Evolutionary conservation across 1,140 invertebrate species (phyloP), one percentile per base, ranked within the genome.

Genomic region (Wiebesia pumilae): DNA sequence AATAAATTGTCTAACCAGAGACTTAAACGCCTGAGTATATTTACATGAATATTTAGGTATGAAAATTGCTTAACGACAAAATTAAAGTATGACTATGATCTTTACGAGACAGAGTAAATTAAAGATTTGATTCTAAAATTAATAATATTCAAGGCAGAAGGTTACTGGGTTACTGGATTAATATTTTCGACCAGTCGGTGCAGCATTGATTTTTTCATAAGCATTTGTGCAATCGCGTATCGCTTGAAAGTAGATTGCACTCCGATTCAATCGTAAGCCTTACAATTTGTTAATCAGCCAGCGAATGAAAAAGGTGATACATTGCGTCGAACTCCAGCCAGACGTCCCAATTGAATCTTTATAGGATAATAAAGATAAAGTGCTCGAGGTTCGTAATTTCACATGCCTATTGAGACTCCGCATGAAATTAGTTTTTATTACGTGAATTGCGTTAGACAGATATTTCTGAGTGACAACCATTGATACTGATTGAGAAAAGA

Each of bases 361-460:
- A 38, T 71, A 71, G 69, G 33, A 38, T 38, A 38, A 71, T 71
- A 71, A 71, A 71, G 35, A 71, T 71, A 71, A 71, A 38, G 19
- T 38, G 35, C 4, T 38, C 19, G 33, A 14, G 33, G 33, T 38
- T 71, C 16, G 69, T 24, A 71, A 71, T 12, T 71, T 38, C 33
- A 7, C 69, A 3, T 38, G 9, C 4, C 35, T 10, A 71, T 71
- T 38, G 3, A 35, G 9, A 35, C 30, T 69, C 12, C 30, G 51
- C 51, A 54, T 2, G 51, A 9, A 9, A 14, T 7, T 14, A 16
- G 30, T 69, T 14, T 33, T 69, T 33, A 69, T 35, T 16, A 30
- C 67, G n/a, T 30, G 24, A 16, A 30, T 71, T 24, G 19, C 69
- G 35, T 38, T 67, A 71, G 51, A 14, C 51, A 19, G 10, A 12